A percentile compares a stretch with the other conserved stretches of the same genome.
These are phyloP conservation scores for Gadus macrocephalus DNA, from an alignment of 2,113 vertebrate species.

Conservation along the genomic window DNA sequence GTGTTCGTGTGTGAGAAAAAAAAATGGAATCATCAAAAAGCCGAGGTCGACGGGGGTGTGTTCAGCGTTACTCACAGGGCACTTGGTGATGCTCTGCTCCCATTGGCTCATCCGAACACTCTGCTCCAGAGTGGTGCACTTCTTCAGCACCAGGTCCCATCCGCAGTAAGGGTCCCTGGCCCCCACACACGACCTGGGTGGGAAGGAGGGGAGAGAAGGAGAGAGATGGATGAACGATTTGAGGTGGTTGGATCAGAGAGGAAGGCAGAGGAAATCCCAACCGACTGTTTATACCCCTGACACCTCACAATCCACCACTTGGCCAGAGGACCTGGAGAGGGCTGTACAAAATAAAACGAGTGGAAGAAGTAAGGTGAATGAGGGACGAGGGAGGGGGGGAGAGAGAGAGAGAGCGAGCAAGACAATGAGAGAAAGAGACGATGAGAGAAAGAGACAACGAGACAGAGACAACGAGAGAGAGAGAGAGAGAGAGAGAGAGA, in stretches of 20 bases:
- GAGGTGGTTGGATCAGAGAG: too few relatives aligned
- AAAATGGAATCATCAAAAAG: too few relatives aligned
- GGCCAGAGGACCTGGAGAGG: not conserved
- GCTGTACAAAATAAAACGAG: not conserved
- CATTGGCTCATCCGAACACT: constrained; percentile 94
- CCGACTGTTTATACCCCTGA: too few relatives aligned
- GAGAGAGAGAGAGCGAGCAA: not conserved
- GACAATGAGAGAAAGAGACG: too few relatives aligned
- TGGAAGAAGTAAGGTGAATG: not conserved
- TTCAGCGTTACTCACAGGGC: constrained; percentile 80
- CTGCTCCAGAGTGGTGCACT: constrained; percentile 90
- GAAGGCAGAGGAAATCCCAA: too few relatives aligned
- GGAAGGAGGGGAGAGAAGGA: too few relatives aligned
- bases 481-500: not conserved
- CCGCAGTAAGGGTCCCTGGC: constrained; percentile 96
- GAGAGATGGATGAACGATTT: too few relatives aligned
- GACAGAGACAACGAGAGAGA: too few relatives aligned
- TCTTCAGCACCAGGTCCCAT: constrained; percentile 90
- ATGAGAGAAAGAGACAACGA: not conserved
- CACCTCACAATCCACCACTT: not conserved
- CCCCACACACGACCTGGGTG: constrained; percentile 82
- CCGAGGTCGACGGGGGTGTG: not conserved
- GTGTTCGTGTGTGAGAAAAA: not conserved
- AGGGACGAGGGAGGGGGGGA: not conserved
- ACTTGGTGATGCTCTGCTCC: constrained; percentile 89